Base-by-base conservation (phyloP, 2,888 invertebrate genomes). In the Pandemis corylana region DNA sequence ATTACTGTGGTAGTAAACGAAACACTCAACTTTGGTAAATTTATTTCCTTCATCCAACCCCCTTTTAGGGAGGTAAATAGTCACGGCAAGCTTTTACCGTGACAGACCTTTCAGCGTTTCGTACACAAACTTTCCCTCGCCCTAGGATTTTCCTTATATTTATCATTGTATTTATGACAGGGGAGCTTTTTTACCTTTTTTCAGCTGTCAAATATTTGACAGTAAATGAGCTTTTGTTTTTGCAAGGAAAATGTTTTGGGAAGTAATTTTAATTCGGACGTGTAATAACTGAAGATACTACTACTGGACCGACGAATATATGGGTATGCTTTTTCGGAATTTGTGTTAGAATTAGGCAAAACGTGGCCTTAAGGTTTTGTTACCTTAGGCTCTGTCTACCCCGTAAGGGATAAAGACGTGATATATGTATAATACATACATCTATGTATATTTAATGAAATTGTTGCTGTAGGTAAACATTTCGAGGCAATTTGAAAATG, bases 151-250 rank as follows among this genome's bases (percentile, higher is more conserved):
- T 70, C 74, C 74, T 70, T 70, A 70, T 66, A 74, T 74, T 74
- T 74, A 74, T 70, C 74, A 74, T 74, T 74, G 69, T 74, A 61
- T 53, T 51, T 66, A 70, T 74, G 74, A 74, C 74, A 74, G 74
- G 15, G 7, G n/a, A 28, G 68, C 28, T 7, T 66, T 74, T 53
- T 74, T 65, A 65, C 65, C 15, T 20, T 42, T 42, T 67, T 61
- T 68, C 41, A 67, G n/a, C 65, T 65, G 69, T 44, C 69, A 61
- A 51, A 67, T n/a, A 28, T 9, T 10, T 74, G 74, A 74, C 74
- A 66, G 69, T 66, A 66, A 56, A 56, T 5, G n/a, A 56, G n/a
- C 42, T 72, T 67, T 72, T 72, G 72, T 72, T 72, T 72, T 66
- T 7, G 28, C 12, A 9, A 5, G 61, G n/a, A 28, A 41, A 42